phyloP scores from a whole-genome alignment of 2,888 invertebrate species.

The Pecten maximus region DNA sequence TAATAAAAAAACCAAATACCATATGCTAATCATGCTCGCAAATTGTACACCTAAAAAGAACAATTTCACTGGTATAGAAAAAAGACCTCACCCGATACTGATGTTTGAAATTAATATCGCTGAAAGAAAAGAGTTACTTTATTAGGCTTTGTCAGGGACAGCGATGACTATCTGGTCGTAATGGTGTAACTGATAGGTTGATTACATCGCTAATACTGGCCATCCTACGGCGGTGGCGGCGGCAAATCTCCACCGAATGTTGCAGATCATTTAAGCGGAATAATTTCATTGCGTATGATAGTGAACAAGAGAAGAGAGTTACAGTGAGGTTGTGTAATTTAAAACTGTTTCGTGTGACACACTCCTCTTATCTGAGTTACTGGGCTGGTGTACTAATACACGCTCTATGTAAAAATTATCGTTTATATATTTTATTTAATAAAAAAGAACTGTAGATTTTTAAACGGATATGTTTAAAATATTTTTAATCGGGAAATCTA shows the following conservation, averaged over 20 bases:
- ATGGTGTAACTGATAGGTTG: background rate
- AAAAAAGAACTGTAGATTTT: too few species aligned
- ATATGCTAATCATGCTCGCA: conserved; percentile 27
- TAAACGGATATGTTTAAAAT: too few species aligned
- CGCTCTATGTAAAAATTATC: too few species aligned
- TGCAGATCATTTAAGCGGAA: conserved; percentile 30
- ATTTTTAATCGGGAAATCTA: too few species aligned
- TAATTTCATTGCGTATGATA: conserved; percentile 31
- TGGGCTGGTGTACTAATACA: background rate
- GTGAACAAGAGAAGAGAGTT: background rate
- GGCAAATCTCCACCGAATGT: background rate
- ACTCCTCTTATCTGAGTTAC: background rate
- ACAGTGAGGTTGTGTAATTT: background rate
- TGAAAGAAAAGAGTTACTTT: background rate
- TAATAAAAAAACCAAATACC: conserved; percentile 24
- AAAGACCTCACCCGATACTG: background rate
- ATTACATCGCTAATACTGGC: background rate
- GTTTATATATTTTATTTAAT: too few species aligned
- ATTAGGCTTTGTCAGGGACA: background rate
- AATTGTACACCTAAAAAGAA: conserved; percentile 29
- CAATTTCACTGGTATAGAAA: background rate
- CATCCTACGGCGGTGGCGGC: background rate
- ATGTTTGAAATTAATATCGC: conserved; percentile 29
- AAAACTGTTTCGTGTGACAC: conserved; percentile 6
- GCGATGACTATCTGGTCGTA: background rate